Conservation (phyloP, 1,140 invertebrate species). For the Drosophila orosa region DNA sequence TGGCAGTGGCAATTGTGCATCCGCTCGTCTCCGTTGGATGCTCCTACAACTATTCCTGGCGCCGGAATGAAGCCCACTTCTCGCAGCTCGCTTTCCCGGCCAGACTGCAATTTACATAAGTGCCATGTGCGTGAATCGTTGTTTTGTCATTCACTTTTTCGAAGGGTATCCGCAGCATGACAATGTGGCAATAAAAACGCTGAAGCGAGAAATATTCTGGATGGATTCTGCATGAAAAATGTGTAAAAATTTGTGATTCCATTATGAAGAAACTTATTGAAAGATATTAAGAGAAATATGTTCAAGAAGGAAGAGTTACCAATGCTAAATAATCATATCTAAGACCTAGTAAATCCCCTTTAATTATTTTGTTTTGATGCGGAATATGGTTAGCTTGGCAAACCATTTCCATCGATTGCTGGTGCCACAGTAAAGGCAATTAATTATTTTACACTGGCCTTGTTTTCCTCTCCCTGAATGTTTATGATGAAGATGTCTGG, state of each 20-base stretch:
- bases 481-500: constrained; percentile 48
- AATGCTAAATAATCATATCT: background rate
- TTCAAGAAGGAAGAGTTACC: background rate
- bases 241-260: constrained; percentile 3
- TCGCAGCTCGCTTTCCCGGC: background rate
- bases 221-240: constrained; percentile 8
- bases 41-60: background rate
- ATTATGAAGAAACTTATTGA: background rate
- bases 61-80: constrained; percentile 1
- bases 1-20: constrained; percentile 36
- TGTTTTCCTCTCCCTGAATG: constrained; percentile 41
- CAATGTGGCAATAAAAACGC: constrained; percentile 20
- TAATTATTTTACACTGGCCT: constrained; percentile 58
- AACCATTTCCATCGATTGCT: constrained; percentile 10
- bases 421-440: constrained; percentile 17
- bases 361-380: background rate
- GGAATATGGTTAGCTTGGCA: background rate
- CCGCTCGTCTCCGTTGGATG: too few species aligned
- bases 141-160: constrained; percentile 41
- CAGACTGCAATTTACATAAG: constrained; percentile 58
- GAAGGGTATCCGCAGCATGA: constrained; percentile 3
- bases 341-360: background rate
- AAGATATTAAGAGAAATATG: background rate
- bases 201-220: constrained; percentile 6
- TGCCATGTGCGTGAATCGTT: constrained; percentile 45